phyloP scores from a whole-genome alignment of 2,888 invertebrate genomes.

The Aethes cnicana region DNA sequence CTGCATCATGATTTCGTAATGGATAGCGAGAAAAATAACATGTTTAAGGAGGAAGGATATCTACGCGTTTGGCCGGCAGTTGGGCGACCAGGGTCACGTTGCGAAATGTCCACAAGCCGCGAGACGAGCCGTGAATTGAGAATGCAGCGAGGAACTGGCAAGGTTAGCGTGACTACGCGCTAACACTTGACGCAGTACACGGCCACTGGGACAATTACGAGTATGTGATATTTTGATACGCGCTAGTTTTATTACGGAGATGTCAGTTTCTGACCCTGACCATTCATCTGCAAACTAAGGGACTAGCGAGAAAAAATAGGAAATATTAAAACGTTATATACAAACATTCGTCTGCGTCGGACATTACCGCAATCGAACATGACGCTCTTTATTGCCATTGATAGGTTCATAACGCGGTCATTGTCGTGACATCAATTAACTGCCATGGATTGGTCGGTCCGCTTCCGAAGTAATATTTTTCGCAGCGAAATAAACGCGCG shows the following conservation, averaged over 20 bases:
- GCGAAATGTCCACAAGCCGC: slow-evolving; percentile 45
- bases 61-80: slow-evolving; percentile 3
- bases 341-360: too few species aligned
- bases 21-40: slow-evolving; percentile 7
- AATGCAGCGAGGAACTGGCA: slow-evolving; percentile 42
- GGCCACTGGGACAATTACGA: slow-evolving; percentile 52
- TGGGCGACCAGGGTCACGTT: slow-evolving; percentile 38
- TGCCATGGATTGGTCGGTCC: slow-evolving; percentile 50
- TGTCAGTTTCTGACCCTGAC: background rate
- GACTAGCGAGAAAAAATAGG: too few species aligned
- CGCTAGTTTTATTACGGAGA: background rate
- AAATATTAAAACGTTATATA: too few species aligned
- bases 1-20: slow-evolving; percentile 25
- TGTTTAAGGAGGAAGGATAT: slow-evolving; percentile 28
- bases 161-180: slow-evolving; percentile 19
- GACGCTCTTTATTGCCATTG: slow-evolving; percentile 46
- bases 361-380: slow-evolving; percentile 32
- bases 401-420: slow-evolving; percentile 55
- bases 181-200: slow-evolving; percentile 27
- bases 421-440: slow-evolving; percentile 60
- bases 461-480: slow-evolving; percentile 45
- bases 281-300: background rate
- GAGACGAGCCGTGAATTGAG: slow-evolving; percentile 51
- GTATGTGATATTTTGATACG: background rate
- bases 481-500: slow-evolving; percentile 47